phyloP scores from a whole-genome alignment of 2,113 vertebrate species.

The Struthidea cinerea region DNA sequence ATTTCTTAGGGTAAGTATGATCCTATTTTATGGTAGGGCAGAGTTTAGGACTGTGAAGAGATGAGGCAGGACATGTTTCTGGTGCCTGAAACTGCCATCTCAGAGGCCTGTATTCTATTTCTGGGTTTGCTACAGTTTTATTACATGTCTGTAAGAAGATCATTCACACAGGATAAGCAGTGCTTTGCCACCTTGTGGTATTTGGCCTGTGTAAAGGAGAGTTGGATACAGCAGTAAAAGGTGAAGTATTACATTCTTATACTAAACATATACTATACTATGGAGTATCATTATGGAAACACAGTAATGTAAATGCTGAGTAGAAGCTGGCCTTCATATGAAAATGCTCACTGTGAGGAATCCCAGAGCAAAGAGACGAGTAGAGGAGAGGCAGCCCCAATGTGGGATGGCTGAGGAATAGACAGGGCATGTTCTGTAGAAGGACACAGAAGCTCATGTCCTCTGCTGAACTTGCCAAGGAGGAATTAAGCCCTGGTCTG shows the following conservation, averaged over 20 bases:
- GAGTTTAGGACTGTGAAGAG: background rate
- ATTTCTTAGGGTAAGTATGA: background rate
- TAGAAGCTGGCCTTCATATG: background rate
- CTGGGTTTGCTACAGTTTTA: background rate
- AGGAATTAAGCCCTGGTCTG: background rate
- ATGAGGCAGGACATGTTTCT: background rate
- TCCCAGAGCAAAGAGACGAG: background rate
- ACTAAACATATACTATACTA: too few relatives aligned
- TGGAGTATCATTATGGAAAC: background rate
- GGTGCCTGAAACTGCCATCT: background rate
- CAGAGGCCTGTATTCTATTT: background rate
- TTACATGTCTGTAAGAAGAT: background rate
- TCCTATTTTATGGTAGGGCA: background rate
- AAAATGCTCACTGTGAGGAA: background rate
- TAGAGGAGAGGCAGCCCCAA: background rate
- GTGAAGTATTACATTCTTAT: background rate
- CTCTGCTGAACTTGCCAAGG: background rate
- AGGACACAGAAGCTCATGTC: background rate
- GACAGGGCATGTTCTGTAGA: background rate
- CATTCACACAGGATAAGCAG: background rate
- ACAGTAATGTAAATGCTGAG: background rate
- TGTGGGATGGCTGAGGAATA: background rate
- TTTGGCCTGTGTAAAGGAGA: background rate
- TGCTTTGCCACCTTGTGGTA: background rate
- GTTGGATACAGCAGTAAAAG: background rate